Evolutionary conservation across 2,888 invertebrate genomes (phyloP), one percentile per base, ranked within the genome.

Genomic region (Dicranocentrus wangi): DNA sequence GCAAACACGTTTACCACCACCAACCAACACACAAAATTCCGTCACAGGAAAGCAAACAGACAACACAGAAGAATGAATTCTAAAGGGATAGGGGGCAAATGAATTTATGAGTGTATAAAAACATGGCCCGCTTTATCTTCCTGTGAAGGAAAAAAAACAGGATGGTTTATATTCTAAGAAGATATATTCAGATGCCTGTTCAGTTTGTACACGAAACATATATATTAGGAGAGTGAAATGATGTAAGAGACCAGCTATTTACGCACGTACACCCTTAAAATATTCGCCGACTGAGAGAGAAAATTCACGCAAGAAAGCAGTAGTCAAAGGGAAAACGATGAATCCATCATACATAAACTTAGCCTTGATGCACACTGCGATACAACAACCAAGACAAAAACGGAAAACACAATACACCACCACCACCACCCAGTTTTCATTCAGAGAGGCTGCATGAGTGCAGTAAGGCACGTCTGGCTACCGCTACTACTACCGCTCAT

Each of bases 251-350:
- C 60, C 17, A 78, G 71, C 71, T 47, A 71, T 79, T 79, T 79
- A 79, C 78, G 71, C 78, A 79, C 78, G 78, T 79, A 71, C 78
- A 71, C 28, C 65, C 65, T 55, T 65, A 39, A 63, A 70, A 70
- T 55, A 69, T 77, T 75, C 65, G 39, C 55, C 17, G n/a, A 23
- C 51, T 43, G 39, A 23, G 27, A 25, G 58, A 69, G 58, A 28
- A 58, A n/a, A 17, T 42, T 71, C 60, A 58, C 71, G 60, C 71
- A 71, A 53, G 19, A 58, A 23, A 51, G 73, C 27, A 75, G 39
- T 53, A 73, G 66, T 42, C 42, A 66, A 58, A 17, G 42, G 25
- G n/a, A 51, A 65, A 17, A 17, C 19, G 73, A 73, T 39, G 65
- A 65, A 73, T 73, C 55, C 65, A 55, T 73, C 73, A 53, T 65